Conservation (phyloP, 1,140 invertebrate genomes). For the Tachypleus tridentatus region DNA sequence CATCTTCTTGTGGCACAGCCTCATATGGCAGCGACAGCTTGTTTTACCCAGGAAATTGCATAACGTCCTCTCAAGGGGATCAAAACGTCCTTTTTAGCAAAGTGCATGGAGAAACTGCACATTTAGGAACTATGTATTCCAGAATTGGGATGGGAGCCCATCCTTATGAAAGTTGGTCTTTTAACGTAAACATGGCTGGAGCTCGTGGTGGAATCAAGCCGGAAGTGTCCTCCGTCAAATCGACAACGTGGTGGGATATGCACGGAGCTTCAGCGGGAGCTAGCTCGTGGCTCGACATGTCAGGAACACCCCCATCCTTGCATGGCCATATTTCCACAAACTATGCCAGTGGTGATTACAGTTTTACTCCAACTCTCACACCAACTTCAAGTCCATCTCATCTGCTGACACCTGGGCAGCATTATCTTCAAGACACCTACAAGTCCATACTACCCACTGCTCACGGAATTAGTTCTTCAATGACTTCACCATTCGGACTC, state of each 20-base stretch:
- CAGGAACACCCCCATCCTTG: constrained; percentile 42
- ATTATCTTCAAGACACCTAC: constrained; percentile 88
- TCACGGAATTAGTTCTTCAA: constrained; percentile 41
- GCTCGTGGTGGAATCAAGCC: constrained; percentile 60
- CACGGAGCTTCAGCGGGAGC: constrained; percentile 49
- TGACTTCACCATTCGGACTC: constrained; percentile 51
- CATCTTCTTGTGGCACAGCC: constrained; percentile 21
- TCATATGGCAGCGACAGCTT: constrained; percentile 27
- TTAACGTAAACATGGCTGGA: constrained; percentile 49
- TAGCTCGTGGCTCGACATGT: constrained; percentile 50
- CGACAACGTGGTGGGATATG: constrained; percentile 76
- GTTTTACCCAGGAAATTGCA: constrained; percentile 28
- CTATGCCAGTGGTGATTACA: constrained; percentile 68
- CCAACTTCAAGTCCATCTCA: constrained; percentile 56
- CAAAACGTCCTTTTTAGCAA: constrained; percentile 42
- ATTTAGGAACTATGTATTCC: constrained; percentile 61
- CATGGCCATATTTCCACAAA: constrained; percentile 48
- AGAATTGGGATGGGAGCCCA: constrained; percentile 47
- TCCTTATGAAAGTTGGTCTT: constrained; percentile 91
- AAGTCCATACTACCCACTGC: constrained; percentile 78
- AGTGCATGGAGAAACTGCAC: constrained; percentile 25
- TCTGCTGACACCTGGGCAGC: constrained; percentile 71
- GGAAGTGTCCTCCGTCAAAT: constrained; percentile 37
- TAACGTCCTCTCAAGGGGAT: constrained; percentile 42
- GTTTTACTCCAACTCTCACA: constrained; percentile 63